These are phyloP conservation scores for Cydia splendana DNA, from an alignment of 1,140 invertebrate genomes.

Conservation along the genomic window DNA sequence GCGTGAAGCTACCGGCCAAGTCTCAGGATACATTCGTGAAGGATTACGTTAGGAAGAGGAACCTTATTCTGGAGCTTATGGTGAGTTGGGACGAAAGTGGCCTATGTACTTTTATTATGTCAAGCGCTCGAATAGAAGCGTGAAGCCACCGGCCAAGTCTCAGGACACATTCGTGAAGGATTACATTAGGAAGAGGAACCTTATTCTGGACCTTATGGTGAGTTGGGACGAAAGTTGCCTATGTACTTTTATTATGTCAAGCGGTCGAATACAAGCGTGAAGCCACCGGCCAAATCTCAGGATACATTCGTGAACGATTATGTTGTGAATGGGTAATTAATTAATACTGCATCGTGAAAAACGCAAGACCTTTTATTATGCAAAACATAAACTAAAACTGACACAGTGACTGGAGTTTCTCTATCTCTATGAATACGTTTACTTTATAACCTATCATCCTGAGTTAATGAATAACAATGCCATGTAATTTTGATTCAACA, in stretches of 20 bases:
- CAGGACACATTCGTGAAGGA: slow-evolving; percentile 94
- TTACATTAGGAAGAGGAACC: slow-evolving; percentile 96
- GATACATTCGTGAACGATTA: slow-evolving; percentile 96
- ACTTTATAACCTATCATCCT: neutral
- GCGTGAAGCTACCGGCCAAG: slow-evolving; percentile 82
- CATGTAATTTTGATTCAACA: slow-evolving; percentile 52
- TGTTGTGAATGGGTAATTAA: no score
- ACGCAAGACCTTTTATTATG: no score
- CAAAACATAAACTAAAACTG: no score
- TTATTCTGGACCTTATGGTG: slow-evolving; percentile 94
- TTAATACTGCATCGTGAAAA: no score
- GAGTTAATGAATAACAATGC: neutral
- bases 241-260: slow-evolving; percentile 70
- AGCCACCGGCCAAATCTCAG: slow-evolving; percentile 83
- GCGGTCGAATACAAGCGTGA: slow-evolving; percentile 84
- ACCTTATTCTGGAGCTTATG: slow-evolving; percentile 95
- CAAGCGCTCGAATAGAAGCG: slow-evolving; percentile 87
- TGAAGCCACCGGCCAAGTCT: slow-evolving; percentile 82
- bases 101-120: neutral
- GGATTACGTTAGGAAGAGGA: slow-evolving; percentile 96
- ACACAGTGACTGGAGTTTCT: no score
- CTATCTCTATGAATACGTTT: no score
- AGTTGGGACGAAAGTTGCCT: slow-evolving; percentile 34
- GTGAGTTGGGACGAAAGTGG: slow-evolving; percentile 58
- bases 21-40: slow-evolving; percentile 91